Evolutionary conservation across 1,140 invertebrate genomes (phyloP), one percentile per base, ranked within the genome.

Genomic region (Drosophila rufa): DNA sequence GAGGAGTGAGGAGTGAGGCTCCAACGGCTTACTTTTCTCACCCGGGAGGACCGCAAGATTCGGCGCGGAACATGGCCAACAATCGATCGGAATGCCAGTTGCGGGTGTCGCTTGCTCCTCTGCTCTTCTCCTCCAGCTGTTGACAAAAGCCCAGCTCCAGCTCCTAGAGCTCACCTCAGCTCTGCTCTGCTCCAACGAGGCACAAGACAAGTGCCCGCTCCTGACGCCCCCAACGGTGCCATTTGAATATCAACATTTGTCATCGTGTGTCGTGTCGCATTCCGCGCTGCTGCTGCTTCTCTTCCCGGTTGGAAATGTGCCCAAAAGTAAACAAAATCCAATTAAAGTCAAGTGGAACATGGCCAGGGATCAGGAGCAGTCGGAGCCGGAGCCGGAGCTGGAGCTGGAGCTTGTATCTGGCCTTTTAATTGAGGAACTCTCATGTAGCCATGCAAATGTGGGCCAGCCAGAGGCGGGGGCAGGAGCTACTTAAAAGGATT

Each of bases 211-310:
- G 64, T 71, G 40, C 68, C 70, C 69, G 66, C 62, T 62, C 61
- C 58, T 48, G 46, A 75, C 71, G 60, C 73, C 84, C 76, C 71
- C 83, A 77, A 83, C 73, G 77, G 80, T 78, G 84, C 75, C 83
- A 87, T 87, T 87, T 87, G 84, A 87, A 87, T 87, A 87, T 87
- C 83, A 87, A 87, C 83, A 87, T 87, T 87, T 87, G 83, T 87
- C 83, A 87, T 87, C 83, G 84, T 89, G 83, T 89, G 83, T 83
- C 83, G 83, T 89, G 83, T 77, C 58, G 76, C 80, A 87, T 89
- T 78, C 80, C 83, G 64, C 79, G 59, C 61, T 58, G 77, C 59
- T 73, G 59, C 61, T 58, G 77, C 59, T 73, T 68, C 68, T 68
- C 67, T 71, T 65, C 66, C 69, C 60, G 68, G 48, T 50, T 56